phyloP scores from a whole-genome alignment of 1,140 invertebrate genomes.

The Hestina assimilis region DNA sequence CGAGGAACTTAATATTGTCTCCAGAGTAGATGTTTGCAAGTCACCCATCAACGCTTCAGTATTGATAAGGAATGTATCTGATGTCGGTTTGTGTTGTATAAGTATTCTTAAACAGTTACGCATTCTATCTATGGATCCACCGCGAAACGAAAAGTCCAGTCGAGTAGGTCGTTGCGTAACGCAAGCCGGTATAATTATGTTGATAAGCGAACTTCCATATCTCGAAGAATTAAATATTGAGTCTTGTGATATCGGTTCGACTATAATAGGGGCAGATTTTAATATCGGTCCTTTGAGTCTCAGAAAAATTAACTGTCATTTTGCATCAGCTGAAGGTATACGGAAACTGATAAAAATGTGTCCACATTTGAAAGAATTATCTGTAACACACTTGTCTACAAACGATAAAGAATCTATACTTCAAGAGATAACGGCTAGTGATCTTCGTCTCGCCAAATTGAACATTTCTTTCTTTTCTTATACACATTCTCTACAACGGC shows the following conservation, averaged over 20 bases:
- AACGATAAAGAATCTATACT: conserved; percentile 68
- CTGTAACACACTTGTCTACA: conserved; percentile 64
- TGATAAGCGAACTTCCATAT: conserved; percentile 61
- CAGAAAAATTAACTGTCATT: conserved; percentile 70
- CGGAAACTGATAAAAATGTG: conserved; percentile 68
- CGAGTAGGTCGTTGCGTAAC: conserved; percentile 68
- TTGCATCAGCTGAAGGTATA: conserved; percentile 66
- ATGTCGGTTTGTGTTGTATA: conserved; percentile 59
- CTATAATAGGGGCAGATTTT: conserved; percentile 54
- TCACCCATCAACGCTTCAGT: conserved; percentile 74
- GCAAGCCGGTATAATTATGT: conserved; percentile 67
- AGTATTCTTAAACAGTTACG: conserved; percentile 61
- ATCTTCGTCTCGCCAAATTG: conserved; percentile 57
- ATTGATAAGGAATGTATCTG: conserved; percentile 70
- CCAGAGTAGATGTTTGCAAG: conserved; percentile 70
- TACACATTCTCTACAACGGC: conserved; percentile 53
- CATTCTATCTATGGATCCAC: conserved; percentile 70
- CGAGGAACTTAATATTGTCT: conserved; percentile 78
- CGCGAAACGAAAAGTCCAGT: conserved; percentile 61
- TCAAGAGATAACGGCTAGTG: conserved; percentile 58
- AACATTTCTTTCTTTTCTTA: conserved; percentile 72
- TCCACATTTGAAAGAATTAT: conserved; percentile 63
- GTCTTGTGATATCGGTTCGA: conserved; percentile 73
- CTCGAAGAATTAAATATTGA: conserved; percentile 72
- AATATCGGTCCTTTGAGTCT: conserved; percentile 64